A percentile compares a stretch with the other conserved stretches of the same genome.
Conservation (phyloP, 2,888 invertebrate species). For the Leistus spinibarbis region DNA sequence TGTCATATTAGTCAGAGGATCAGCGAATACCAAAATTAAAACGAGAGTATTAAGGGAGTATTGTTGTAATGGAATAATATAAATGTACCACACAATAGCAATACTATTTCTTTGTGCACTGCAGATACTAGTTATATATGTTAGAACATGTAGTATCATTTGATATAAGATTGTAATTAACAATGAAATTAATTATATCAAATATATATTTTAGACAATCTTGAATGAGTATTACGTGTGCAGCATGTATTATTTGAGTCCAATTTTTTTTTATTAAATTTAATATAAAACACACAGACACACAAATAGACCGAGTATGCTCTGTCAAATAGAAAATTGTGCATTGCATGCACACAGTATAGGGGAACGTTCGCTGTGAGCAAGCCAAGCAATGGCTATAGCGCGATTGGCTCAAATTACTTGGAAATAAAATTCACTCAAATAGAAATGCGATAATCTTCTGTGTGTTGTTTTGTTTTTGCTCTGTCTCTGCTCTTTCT, state of each 20-base stretch:
- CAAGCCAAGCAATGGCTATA: background rate
- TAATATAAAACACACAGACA: background rate
- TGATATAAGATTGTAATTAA: too few species aligned
- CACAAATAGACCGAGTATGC: conserved; percentile 1
- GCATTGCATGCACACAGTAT: background rate
- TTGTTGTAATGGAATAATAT: too few species aligned
- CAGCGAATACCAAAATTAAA: too few species aligned
- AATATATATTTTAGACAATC: too few species aligned
- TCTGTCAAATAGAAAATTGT: conserved; percentile 30
- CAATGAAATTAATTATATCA: too few species aligned
- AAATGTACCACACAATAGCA: too few species aligned
- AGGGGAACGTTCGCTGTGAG: background rate
- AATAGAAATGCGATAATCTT: conserved; percentile 20
- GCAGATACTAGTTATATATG: too few species aligned
- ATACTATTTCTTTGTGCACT: too few species aligned
- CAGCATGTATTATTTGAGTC: background rate
- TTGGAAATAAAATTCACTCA: conserved; percentile 34
- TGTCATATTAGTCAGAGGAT: too few species aligned
- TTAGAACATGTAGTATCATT: too few species aligned
- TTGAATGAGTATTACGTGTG: too few species aligned
- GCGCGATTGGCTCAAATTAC: conserved; percentile 35
- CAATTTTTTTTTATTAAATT: background rate
- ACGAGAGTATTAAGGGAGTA: too few species aligned
- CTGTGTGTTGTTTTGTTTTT: background rate
- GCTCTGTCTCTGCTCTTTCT: conserved; percentile 7